Conservation (phyloP, 2,888 invertebrate species). For the Trichogramma dendrolimi region DNA sequence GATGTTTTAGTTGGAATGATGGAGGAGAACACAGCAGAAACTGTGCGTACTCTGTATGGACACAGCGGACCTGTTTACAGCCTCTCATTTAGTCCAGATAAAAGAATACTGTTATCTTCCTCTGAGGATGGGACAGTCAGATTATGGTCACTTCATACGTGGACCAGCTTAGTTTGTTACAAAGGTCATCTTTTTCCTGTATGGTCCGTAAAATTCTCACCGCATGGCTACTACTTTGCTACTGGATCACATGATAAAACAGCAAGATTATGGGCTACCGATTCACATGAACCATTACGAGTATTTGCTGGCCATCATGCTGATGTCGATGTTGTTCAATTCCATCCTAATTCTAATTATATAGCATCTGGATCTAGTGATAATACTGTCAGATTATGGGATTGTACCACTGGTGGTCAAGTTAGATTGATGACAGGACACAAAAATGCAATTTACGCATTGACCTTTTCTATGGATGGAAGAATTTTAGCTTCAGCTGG, state of each 20-base stretch:
- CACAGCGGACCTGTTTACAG: constrained; percentile 89
- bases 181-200: constrained; percentile 92
- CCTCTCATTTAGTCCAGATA: constrained; percentile 85
- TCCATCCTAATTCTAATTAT: constrained; percentile 99
- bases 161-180: constrained; percentile 94
- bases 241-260: constrained; percentile 90
- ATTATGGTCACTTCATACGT: constrained; percentile 93
- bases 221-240: constrained; percentile 95
- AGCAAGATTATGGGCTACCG: constrained; percentile 95
- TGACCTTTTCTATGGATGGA: constrained; percentile 87
- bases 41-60: constrained; percentile 73
- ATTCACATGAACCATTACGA: constrained; percentile 87
- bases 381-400: constrained; percentile 91
- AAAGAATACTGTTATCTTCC: constrained; percentile 79
- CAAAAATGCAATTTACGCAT: constrained; percentile 70
- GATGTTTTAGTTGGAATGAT: constrained; percentile 93
- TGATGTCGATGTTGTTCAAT: constrained; percentile 91
- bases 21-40: constrained; percentile 84
- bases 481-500: constrained; percentile 82
- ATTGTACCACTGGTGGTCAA: constrained; percentile 85
- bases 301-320: constrained; percentile 92
- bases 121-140: constrained; percentile 90
- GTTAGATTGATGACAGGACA: constrained; percentile 96
- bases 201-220: constrained; percentile 93
- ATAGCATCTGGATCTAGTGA: constrained; percentile 95